Conservation (phyloP, 2,888 invertebrate genomes). For the Crocallis elinguaria region DNA sequence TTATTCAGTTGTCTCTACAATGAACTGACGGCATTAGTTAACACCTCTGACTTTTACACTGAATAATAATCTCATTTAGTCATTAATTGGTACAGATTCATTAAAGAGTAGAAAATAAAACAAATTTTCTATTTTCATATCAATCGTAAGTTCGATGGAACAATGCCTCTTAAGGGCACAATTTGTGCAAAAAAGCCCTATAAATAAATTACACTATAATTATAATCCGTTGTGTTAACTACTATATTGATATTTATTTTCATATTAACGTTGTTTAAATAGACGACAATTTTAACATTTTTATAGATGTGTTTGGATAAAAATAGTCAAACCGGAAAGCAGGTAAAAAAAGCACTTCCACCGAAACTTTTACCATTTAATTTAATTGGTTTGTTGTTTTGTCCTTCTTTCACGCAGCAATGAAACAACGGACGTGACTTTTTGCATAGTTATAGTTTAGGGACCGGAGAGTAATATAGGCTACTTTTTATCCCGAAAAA, state of each 20-base stretch:
- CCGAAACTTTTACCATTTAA: too few species aligned
- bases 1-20: not conserved
- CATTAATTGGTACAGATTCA: constrained; percentile 11
- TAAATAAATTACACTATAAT: not conserved
- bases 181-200: constrained; percentile 23
- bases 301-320: constrained; percentile 1
- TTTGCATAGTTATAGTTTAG: too few species aligned
- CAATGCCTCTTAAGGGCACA: constrained; percentile 17
- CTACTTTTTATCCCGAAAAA: too few species aligned
- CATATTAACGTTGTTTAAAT: constrained; percentile 7
- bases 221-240: not conserved
- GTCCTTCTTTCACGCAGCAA: too few species aligned
- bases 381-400: too few species aligned
- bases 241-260: not conserved
- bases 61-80: constrained; percentile 8
- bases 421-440: too few species aligned
- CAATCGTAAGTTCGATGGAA: constrained; percentile 2
- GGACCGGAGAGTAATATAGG: too few species aligned
- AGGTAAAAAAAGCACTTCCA: too few species aligned
- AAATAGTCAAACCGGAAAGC: not conserved
- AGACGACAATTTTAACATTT: constrained; percentile 4
- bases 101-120: constrained; percentile 26
- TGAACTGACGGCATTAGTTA: not conserved
- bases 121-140: constrained; percentile 2
- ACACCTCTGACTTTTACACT: not conserved